Conservation (phyloP, 1,140 invertebrate species). For the Chrysoperla carnea region DNA sequence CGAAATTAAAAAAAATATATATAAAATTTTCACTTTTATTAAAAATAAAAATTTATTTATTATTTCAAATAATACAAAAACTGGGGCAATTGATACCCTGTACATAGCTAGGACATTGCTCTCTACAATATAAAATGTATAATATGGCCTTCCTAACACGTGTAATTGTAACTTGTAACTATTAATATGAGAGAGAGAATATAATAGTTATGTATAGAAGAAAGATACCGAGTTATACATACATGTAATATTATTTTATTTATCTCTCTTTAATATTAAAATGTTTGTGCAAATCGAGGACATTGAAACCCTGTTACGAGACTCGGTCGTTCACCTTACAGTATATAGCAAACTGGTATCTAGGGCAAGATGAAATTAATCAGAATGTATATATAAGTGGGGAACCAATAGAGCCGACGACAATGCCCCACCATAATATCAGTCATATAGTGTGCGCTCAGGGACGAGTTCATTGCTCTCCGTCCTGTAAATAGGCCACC, state of each 20-base stretch:
- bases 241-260: too few species aligned
- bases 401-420: slow-evolving; percentile 16
- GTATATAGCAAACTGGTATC: slow-evolving; percentile 14
- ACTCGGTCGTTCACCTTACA: slow-evolving; percentile 17
- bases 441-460: background rate
- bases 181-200: too few species aligned
- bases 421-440: slow-evolving; percentile 7
- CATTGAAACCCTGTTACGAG: too few species aligned
- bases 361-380: slow-evolving; percentile 26
- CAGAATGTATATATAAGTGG: slow-evolving; percentile 18
- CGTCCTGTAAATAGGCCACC: background rate
- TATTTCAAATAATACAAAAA: slow-evolving; percentile 7
- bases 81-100: slow-evolving; percentile 14
- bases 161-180: background rate
- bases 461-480: background rate
- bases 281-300: too few species aligned
- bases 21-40: too few species aligned
- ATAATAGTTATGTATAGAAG: too few species aligned
- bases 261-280: too few species aligned
- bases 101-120: slow-evolving; percentile 21
- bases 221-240: too few species aligned
- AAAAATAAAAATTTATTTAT: too few species aligned
- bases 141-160: slow-evolving; percentile 14
- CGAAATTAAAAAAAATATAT: too few species aligned
- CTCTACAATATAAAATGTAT: slow-evolving; percentile 1